These are phyloP conservation scores for Rotaria socialis DNA, from an alignment of 2,888 invertebrate species.

Conservation along the genomic window DNA sequence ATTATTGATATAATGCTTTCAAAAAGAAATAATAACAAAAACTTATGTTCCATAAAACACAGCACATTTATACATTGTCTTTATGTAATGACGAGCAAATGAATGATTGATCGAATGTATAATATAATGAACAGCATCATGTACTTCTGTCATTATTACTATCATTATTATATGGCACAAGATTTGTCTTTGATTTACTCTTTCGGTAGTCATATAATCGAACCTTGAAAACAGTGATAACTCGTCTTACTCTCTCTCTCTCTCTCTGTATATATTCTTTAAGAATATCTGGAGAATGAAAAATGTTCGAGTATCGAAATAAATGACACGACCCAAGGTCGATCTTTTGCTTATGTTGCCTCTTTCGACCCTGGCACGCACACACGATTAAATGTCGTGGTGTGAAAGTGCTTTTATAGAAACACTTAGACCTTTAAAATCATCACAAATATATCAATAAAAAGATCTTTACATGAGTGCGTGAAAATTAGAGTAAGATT, in stretches of 20 bases:
- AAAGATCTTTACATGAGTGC: neutral
- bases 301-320: neutral
- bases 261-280: neutral
- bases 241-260: neutral
- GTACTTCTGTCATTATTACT: neutral
- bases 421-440: neutral
- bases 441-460: neutral
- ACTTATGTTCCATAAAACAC: neutral
- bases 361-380: neutral
- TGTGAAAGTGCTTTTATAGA: neutral
- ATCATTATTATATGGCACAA: neutral
- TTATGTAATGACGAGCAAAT: neutral
- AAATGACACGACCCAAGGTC: neutral
- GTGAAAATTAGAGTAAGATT: neutral
- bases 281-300: neutral
- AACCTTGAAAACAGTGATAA: neutral
- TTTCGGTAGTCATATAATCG: neutral
- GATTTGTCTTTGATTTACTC: neutral
- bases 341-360: neutral
- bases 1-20: neutral
- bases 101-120: neutral
- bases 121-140: neutral
- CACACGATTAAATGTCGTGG: neutral
- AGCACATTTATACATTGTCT: neutral
- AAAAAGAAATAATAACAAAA: neutral